A percentile compares a stretch with the other conserved stretches of the same genome.
Evolutionary conservation across 2,888 invertebrate species (phyloP).

Genomic region (Polia nebulosa): DNA sequence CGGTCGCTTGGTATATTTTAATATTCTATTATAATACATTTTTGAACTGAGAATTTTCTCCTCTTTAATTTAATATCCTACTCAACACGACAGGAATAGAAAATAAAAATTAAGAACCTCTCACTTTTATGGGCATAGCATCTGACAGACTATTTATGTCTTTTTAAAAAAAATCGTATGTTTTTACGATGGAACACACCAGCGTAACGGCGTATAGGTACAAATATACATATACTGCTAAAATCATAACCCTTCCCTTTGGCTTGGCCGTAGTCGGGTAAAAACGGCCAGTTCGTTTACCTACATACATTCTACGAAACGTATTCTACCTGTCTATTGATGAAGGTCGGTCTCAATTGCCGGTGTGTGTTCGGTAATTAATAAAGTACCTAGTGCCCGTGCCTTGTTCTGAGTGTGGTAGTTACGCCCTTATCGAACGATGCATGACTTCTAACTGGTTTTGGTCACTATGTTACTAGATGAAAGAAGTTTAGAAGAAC

Average conservation of each 20-base stretch:
- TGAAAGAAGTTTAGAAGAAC: not conserved
- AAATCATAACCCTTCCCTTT: not conserved
- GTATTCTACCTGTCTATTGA: conserved; percentile 56
- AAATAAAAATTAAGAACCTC: too few species aligned
- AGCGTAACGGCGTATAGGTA: too few species aligned
- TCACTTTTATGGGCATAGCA: too few species aligned
- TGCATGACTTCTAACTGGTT: not conserved
- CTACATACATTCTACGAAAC: conserved; percentile 47
- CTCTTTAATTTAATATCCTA: too few species aligned
- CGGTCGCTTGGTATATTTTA: too few species aligned
- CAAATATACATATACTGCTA: not conserved
- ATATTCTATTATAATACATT: too few species aligned
- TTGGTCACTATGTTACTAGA: conserved; percentile 3
- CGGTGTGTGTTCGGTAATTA: conserved; percentile 81
- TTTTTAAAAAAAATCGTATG: not conserved
- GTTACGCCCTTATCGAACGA: conserved; percentile 21
- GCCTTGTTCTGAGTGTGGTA: conserved; percentile 58
- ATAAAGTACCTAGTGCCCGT: conserved; percentile 68
- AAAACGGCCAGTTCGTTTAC: conserved; percentile 42
- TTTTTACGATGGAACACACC: too few species aligned
- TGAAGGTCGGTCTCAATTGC: conserved; percentile 80
- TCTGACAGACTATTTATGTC: too few species aligned
- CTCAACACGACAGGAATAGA: too few species aligned
- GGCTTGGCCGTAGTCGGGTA: too few species aligned
- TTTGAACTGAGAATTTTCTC: too few species aligned